Base-by-base conservation (phyloP, 2,113 vertebrate genomes). In the Cervus canadensis region DNA sequence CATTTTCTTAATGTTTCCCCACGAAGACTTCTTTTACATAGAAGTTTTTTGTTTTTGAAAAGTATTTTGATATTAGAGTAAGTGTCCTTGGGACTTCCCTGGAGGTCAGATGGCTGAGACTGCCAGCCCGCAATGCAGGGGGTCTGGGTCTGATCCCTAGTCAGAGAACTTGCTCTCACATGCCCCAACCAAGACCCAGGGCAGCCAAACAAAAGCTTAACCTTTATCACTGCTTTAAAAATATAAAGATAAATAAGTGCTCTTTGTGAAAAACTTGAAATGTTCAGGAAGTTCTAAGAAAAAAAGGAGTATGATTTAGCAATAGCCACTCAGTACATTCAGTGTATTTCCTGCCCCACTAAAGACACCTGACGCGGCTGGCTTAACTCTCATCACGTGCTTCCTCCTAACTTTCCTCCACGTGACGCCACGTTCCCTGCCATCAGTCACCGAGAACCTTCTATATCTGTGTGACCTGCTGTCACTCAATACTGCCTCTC, bases 401-500 rank as follows among this genome's bases (percentile, higher is more conserved):
- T 45, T 21, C 60, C 54, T 78, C 50, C 56, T 54, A 26, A 40
- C 7, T 59, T 17, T 10, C 25, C 45, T 36, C 21, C 0, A 30
- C 1, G 5, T 28, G 50, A n/a, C 30, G 19, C 12, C 50, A 57
- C 2, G 12, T 40, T 40, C 30, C 36, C 26, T 3, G 0, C 7
- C 6, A 57, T 40, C 23, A 23, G 16, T 52, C 33, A 52, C 9
- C 7, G 16, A 89, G 19, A 19, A 43, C 1, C 3, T 54, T 59
- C 43, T 26, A 64, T 1, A 2, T 36, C n/a, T 14, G 14, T 9
- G 36, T 12, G 26, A 28, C 28, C 6, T 4, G 28, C n/a, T 2
- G 0, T 56, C 10, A 19, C 30, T 48, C 50, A 9, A 84, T 6
- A n/a, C 12, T 33, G 25, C 25, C 52, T 59, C 59, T 48, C 60